phyloP scores from a whole-genome alignment of 2,888 invertebrate species.

The Neria commutata region DNA sequence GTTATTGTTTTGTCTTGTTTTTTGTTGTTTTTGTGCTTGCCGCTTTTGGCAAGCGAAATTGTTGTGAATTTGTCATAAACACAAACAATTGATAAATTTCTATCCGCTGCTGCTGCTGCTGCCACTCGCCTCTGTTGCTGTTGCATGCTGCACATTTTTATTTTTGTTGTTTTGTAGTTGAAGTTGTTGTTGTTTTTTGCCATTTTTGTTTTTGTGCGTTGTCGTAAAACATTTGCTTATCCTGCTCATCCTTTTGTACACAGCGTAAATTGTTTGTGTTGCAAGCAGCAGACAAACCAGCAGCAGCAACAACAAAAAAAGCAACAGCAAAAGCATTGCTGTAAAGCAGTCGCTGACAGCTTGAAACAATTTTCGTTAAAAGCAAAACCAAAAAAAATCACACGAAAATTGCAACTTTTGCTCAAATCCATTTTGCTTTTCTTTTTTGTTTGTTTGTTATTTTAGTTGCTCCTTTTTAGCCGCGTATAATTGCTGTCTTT shows the following conservation, averaged over 20 bases:
- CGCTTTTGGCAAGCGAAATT: not conserved
- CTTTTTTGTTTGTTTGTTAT: not conserved
- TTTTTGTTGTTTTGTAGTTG: too few relatives aligned
- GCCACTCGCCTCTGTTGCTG: too few relatives aligned
- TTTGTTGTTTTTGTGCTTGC: too few relatives aligned
- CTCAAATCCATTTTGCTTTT: slow-evolving; percentile 15
- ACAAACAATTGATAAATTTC: not conserved
- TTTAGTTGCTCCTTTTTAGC: not conserved
- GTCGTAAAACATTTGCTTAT: not conserved
- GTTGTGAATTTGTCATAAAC: not conserved
- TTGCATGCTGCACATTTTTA: too few relatives aligned
- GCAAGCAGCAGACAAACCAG: slow-evolving; percentile 34
- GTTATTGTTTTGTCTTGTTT: too few relatives aligned
- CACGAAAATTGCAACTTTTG: slow-evolving; percentile 49
- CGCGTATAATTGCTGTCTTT: not conserved
- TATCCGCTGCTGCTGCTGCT: not conserved
- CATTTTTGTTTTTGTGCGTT: not conserved
- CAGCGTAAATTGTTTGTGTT: slow-evolving; percentile 31
- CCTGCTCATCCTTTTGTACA: not conserved
- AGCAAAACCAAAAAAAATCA: slow-evolving; percentile 18
- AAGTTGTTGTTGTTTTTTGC: too few relatives aligned
- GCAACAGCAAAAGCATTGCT: slow-evolving; percentile 18
- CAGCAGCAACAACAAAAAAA: slow-evolving; percentile 9
- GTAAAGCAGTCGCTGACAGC: slow-evolving; percentile 30
- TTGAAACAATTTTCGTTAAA: slow-evolving; percentile 18